Base-by-base conservation (phyloP, 2,113 vertebrate species). In the Stegostoma tigrinum region DNA sequence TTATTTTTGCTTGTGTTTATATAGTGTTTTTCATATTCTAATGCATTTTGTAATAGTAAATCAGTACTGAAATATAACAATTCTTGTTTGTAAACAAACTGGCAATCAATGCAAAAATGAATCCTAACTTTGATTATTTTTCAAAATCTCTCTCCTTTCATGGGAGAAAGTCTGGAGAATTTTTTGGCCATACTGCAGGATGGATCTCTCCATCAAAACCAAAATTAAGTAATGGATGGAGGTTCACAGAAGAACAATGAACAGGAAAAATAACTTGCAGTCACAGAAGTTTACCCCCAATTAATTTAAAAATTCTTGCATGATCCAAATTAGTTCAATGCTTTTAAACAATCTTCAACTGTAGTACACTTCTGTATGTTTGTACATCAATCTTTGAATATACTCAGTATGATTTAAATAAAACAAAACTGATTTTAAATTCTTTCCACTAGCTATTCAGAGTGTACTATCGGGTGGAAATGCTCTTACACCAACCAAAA, bases 391-490 rank as follows among this genome's bases (percentile, higher is more conserved):
- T n/a, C 17, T 91, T 61, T 61, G 30, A 91, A 45, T 23, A n/a
- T 64, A 61, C 15, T 61, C 3, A 61, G 19, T 61, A 8, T 90
- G 87, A 30, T 90, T 89, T 90, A 85, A 45, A 61, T 48, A 7
- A 34, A 23, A 21, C 1, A 48, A 48, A 83, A 96, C 96, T 96
- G 96, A 96, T 80, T 68, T 96, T 64, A 95, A 95, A 45, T 95
- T 67, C 89, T 24, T 66, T 96, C 61, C 27, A 96, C 38, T 64
- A 99, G 99, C 98, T 93, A 97, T 99, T 95, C 99, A 99, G 96
- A 99, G 99, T 0, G 98, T 99, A 96, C 98, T 99, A 96, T 99
- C 99, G 0, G 98, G 99, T 85, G 98, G 98, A 0, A 98, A 99
- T 0, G 98, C 99, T 75, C 96, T 99, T 97, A 97, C 96, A 34